Base-by-base conservation (phyloP, 2,888 invertebrate species). In the Monochamus alternatus region DNA sequence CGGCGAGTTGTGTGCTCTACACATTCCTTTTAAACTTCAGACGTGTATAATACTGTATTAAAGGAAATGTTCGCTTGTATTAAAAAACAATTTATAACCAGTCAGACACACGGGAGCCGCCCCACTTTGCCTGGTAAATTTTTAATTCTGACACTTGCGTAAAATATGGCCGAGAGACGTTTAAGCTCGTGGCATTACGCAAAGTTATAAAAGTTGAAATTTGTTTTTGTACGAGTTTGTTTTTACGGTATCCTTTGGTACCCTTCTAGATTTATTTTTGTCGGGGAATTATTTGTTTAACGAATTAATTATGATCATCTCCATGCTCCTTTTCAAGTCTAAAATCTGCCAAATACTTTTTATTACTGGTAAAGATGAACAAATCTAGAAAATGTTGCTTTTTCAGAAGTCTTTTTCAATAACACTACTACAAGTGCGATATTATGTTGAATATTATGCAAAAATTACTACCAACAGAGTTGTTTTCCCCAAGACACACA, bases 21-120 rank as follows among this genome's bases (percentile, higher is more conserved):
- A 79, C 77, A 75, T 79, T 77, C 74, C 76, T 76, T 73, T 74
- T 73, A 74, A 79, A 79, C 74, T 77, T 76, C 66, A 32, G 79
- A 70, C 74, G 73, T 79, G 75, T 52, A 62, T 70, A 63, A 71
- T 51, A 52, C 22, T 71, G 44, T 71, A 71, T 71, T 71, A 77
- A 74, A 77, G 75, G 72, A 75, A 77, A 76, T 74, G 75, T 77
- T 79, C 74, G 77, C 75, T 77, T 77, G 70, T 79, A 79, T 79
- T 79, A 75, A 75, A 75, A 77, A 74, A 75, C 77, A 72, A 77
- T 79, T 79, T 79, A 77, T 79, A 75, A 75, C 74, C 65, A 63
- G 73, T 62, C 72, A 64, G 79, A 78, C 78, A 74, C 71, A 74
- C 14, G 9, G 71, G 62, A 32, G 71, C 71, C 62, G 44, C 32